A percentile compares a stretch with the other conserved stretches of the same genome.
These are phyloP conservation scores for Gallinago media DNA, from an alignment of 2,113 vertebrate species.

Conservation along the genomic window DNA sequence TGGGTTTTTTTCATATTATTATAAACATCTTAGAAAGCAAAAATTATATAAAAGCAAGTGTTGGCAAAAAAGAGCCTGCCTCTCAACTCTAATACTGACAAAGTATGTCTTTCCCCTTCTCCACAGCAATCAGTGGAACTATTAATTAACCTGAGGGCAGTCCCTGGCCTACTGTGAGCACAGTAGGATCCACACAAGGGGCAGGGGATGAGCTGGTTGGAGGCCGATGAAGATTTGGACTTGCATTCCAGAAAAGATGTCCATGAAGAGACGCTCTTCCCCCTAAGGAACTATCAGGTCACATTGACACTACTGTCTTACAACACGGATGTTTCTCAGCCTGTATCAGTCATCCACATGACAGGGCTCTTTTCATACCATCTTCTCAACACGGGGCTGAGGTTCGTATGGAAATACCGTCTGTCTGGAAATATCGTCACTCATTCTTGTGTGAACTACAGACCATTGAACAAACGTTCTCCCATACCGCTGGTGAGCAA, in stretches of 20 bases:
- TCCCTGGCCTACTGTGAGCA: fast-evolving
- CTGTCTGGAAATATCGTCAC: neutral
- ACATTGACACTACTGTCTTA: neutral
- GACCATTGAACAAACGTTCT: neutral
- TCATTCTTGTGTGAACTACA: neutral
- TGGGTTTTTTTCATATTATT: neutral
- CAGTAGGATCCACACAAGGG: neutral
- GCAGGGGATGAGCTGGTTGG: neutral
- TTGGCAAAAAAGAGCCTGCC: neutral
- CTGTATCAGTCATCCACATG: neutral
- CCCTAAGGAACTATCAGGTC: neutral
- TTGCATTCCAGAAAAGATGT: neutral
- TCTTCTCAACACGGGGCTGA: neutral
- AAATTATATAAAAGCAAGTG: neutral
- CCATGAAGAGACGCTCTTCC: neutral
- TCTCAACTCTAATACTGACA: neutral
- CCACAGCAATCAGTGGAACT: neutral
- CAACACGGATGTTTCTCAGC: neutral
- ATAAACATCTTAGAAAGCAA: neutral
- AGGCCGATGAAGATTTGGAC: conserved; percentile 27
- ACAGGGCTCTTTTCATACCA: neutral
- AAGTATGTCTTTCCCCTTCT: neutral
- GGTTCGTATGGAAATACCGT: neutral
- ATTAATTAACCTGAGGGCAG: neutral
- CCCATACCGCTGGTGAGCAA: neutral